A percentile compares a stretch with the other conserved stretches of the same genome.
Conservation (phyloP, 53 echinoderm and acorn worm species). For the Patiria pectinifera region DNA sequence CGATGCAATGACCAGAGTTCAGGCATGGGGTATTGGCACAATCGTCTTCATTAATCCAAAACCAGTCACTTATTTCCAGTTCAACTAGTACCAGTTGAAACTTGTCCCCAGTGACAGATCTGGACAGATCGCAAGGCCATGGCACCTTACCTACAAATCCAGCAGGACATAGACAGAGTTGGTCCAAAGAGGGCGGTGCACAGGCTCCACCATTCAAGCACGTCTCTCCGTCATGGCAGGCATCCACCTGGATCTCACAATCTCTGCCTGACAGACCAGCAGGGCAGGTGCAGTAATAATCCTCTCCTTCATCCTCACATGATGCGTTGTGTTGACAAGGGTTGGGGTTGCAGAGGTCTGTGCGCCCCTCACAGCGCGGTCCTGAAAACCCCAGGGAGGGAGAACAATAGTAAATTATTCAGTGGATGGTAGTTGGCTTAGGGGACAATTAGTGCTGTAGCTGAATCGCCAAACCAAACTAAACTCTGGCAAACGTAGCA, state of each 20-base stretch:
- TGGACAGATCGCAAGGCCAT: no score
- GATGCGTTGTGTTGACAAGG: slow-evolving; percentile 67
- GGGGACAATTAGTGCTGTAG: no score
- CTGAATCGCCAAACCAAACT: no score
- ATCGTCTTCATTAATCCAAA: slow-evolving; percentile 23
- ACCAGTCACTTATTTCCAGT: no score
- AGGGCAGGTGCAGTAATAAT: slow-evolving; percentile 71
- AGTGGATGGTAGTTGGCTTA: no score
- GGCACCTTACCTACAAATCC: slow-evolving; percentile 43
- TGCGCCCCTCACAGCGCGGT: slow-evolving; percentile 60
- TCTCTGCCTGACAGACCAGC: slow-evolving; percentile 60
- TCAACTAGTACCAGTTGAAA: no score
- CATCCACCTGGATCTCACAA: slow-evolving; percentile 71
- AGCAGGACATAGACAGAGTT: slow-evolving; percentile 30
- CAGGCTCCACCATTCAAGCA: slow-evolving; percentile 71
- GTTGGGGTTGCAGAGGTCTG: slow-evolving; percentile 72
- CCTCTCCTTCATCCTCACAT: slow-evolving; percentile 65
- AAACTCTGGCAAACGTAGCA: no score
- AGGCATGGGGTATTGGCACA: slow-evolving; percentile 39
- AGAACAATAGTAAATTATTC: background rate
- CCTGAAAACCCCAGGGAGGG: slow-evolving; percentile 7
- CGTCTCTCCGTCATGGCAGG: slow-evolving; percentile 54
- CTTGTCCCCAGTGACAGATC: no score
- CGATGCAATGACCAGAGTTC: slow-evolving; percentile 51
- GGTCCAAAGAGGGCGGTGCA: slow-evolving; percentile 23